Evolutionary conservation across 2,113 vertebrate species (phyloP), one percentile per base, ranked within the genome.

Genomic region (Pseudorhombus dupliciocellatus): DNA sequence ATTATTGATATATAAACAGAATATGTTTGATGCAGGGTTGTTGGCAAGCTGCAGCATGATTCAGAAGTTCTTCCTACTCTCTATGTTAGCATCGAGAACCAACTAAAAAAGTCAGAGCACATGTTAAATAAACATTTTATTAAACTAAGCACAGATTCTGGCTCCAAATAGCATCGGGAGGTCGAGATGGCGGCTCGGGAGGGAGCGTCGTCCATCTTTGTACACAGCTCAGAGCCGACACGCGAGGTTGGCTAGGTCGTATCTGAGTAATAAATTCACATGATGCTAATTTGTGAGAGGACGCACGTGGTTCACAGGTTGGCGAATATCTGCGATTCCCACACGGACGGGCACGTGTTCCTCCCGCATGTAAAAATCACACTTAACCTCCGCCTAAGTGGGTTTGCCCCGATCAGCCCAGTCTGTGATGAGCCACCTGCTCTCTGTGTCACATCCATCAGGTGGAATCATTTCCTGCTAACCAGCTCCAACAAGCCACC

Each of bases 351-450:
- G 67, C 28, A 31, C 52, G 63, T 80, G 53, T 60, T 24, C 62
- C 58, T 46, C 34, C 46, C 12, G 59, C 61, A 30, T 73, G 68
- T 71, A 62, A 21, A 82, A 72, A 72, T 74, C 68, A 40, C 48
- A 59, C 51, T 55, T 30, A 75, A 70, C 61, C 63, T 24, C 37
- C 69, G 52, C 20, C 53, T 12, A 62, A 84, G 73, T 70, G 79
- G 58, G 44, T 75, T 34, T 71, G 71, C 60, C 73, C 61, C 25
- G 61, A 73, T 80, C 60, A 22, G 80, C 25, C 76, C 64, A 60
- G 81, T 80, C 77, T 67, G 34, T 87, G 88, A 90, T 88, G 89
- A 88, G 83, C 90, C 88, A 90, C 79, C 88, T 92, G 89, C 63
- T 90, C 80, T 75, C 77, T 15, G 75, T 34, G 57, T 55, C 82